These are phyloP conservation scores for Drosophila dunni DNA, from an alignment of 1,140 invertebrate species.

Conservation along the genomic window DNA sequence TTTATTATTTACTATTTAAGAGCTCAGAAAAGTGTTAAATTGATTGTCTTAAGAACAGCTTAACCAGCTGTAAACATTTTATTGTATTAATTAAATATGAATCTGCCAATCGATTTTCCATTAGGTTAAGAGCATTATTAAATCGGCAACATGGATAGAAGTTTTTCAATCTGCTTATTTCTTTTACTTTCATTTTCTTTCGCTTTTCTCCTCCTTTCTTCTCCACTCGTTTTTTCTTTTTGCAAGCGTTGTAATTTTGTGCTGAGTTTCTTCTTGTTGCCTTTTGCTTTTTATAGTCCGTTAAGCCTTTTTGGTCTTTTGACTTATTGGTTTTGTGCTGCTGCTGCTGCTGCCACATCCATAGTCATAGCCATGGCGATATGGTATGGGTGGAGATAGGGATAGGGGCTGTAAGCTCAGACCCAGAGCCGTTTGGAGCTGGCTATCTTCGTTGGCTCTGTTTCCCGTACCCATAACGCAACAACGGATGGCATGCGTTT, in stretches of 20 bases:
- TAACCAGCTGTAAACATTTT: neutral
- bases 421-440: constrained; percentile 7
- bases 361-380: constrained; percentile 23
- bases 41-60: neutral
- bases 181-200: neutral
- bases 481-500: constrained; percentile 56
- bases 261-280: constrained; percentile 57
- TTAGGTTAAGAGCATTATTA: constrained; percentile 11
- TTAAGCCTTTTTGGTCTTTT: constrained; percentile 83
- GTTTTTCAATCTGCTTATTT: constrained; percentile 36
- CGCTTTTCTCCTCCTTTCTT: neutral
- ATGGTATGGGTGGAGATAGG: neutral
- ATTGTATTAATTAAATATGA: constrained; percentile 2
- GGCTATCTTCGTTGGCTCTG: constrained; percentile 4
- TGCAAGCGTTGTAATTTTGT: constrained; percentile 54
- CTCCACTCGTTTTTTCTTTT: constrained; percentile 22
- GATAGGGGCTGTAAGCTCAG: neutral
- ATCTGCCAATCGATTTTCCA: neutral
- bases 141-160: neutral
- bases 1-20: no score
- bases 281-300: constrained; percentile 70
- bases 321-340: constrained; percentile 77
- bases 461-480: constrained; percentile 28
- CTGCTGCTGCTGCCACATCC: constrained; percentile 24
- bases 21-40: no score